Conservation (phyloP, 2,797 vertebrate species). For the Leptoclinus maculatus region DNA sequence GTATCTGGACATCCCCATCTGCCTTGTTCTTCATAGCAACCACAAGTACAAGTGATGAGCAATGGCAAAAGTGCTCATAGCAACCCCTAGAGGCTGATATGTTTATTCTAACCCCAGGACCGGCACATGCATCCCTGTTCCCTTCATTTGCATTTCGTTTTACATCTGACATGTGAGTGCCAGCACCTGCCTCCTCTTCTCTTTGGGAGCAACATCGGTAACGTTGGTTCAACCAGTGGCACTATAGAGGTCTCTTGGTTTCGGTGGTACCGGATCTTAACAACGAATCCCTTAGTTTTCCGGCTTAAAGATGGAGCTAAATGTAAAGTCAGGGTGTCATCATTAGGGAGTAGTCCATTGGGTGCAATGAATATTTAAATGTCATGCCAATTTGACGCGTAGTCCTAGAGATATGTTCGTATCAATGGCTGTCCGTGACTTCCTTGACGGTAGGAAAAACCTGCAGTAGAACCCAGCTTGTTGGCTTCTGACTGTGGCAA, state of each 20-base stretch:
- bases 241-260: not conserved
- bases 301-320: too few relatives aligned
- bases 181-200: not conserved
- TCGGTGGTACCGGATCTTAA: too few relatives aligned
- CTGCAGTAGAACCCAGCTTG: not conserved
- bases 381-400: not conserved
- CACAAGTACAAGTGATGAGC: not conserved
- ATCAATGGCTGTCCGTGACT: not conserved
- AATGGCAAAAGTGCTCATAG: not conserved
- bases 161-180: not conserved
- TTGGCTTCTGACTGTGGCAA: not conserved
- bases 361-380: not conserved
- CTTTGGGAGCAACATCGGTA: not conserved
- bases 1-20: not conserved
- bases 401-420: not conserved
- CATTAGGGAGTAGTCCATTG: not conserved
- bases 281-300: too few relatives aligned
- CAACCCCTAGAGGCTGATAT: not conserved
- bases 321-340: not conserved
- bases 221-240: not conserved
- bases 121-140: not conserved
- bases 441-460: conserved; percentile 10
- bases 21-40: not conserved
- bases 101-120: too few relatives aligned
- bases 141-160: not conserved